Conservation (phyloP, 2,113 vertebrate species). For the Thunnus maccoyii region DNA sequence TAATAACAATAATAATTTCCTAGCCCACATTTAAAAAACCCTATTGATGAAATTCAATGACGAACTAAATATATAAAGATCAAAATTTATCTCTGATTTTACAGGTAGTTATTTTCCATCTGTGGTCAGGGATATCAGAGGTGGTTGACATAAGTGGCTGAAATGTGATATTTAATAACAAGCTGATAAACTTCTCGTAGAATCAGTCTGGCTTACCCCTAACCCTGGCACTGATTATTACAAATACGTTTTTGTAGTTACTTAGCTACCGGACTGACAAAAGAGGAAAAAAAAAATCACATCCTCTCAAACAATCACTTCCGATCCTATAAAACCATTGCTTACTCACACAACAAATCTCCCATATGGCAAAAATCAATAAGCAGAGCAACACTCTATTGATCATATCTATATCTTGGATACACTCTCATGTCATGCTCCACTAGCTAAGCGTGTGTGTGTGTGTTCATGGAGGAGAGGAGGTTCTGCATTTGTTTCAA, state of each 20-base stretch:
- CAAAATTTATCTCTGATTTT: not conserved
- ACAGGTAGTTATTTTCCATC: not conserved
- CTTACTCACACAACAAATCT: conserved; percentile 73
- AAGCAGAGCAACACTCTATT: conserved; percentile 70
- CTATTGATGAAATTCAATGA: not conserved
- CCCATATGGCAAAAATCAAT: conserved; percentile 78
- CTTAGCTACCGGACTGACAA: not conserved
- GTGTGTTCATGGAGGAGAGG: not conserved
- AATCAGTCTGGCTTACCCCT: not conserved
- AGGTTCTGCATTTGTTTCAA: conserved; percentile 9
- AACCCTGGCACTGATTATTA: not conserved
- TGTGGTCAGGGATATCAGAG: not conserved
- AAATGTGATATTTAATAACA: not conserved
- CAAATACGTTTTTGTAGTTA: conserved; percentile 17
- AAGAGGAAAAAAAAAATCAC: conserved; percentile 19
- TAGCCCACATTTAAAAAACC: no score
- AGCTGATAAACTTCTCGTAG: not conserved
- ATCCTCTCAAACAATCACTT: conserved; percentile 60
- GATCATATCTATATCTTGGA: conserved; percentile 73
- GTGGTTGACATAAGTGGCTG: not conserved
- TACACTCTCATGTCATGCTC: conserved; percentile 63
- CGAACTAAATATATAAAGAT: not conserved
- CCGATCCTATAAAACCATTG: conserved; percentile 66
- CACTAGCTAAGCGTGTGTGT: conserved; percentile 18
- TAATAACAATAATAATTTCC: not conserved